Evolutionary conservation across 2,888 invertebrate species (phyloP), one percentile per base, ranked within the genome.

Genomic region (Chironomus tentans): DNA sequence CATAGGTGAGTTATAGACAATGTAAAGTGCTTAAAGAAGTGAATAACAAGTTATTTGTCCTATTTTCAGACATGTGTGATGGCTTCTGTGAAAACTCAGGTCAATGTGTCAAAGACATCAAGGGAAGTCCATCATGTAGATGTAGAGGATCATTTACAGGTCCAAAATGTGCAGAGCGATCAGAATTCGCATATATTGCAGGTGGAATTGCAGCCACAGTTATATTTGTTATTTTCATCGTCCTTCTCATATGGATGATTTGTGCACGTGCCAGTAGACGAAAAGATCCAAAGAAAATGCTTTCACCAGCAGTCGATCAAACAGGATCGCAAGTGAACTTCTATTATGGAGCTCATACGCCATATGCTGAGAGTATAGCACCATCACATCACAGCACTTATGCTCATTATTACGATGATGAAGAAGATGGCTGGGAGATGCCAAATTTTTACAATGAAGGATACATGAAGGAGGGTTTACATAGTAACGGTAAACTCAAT

Each of bases 361-460:
- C 96, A 0, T 96, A 96, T 84, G 96, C 96, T 70, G 96, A 96
- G 83, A 95, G 94, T 76, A 96, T 96, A 79, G 96, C 96, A 0
- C 96, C 96, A 0, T 95, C 95, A 5, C 96, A 96, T 84, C 96
- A 96, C 82, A 95, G 95, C 70, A 96, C 96, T 0, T 96, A 96
- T 83, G 96, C 96, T 3, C 96, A 96, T 82, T 96, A 96, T 83
- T 96, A 96, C 80, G 95, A 96, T 82, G 95, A 96, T 80, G 96
- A 96, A 82, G 96, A 96, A 84, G 96, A 96, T 80, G 96, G 95
- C 69, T 96, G 96, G 96, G 96, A 96, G 82, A 96, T 96, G 96
- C 96, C 96, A 0, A 96, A 96, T 84, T 96, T 96, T 84, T 96
- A 96, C 85, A 95, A 95, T 83, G 96, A 96, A 85, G 95, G 95